phyloP scores from a whole-genome alignment of 2,113 vertebrate species.

The Pelvicachromis taeniatus region DNA sequence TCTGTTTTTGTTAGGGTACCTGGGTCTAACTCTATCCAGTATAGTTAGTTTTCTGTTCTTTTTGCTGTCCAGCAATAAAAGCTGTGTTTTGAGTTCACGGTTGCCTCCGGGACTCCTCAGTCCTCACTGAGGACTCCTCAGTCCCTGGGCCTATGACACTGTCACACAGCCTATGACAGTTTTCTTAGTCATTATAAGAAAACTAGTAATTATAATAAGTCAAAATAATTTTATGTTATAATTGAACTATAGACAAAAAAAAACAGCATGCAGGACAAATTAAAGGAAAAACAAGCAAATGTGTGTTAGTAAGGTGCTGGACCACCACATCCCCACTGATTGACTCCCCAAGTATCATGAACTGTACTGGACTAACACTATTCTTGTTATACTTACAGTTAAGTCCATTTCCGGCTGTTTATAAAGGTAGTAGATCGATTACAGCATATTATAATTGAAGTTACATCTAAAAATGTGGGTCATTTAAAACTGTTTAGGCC shows the following conservation, averaged over 20 bases:
- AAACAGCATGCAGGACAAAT: background rate
- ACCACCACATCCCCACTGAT: background rate
- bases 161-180: too few relatives aligned
- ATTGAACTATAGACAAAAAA: background rate
- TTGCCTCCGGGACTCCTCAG: too few relatives aligned
- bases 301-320: fast-evolving
- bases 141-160: too few relatives aligned
- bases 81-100: too few relatives aligned
- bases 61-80: too few relatives aligned
- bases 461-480: background rate
- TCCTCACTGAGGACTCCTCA: too few relatives aligned
- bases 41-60: too few relatives aligned
- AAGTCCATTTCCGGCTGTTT: background rate
- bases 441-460: background rate
- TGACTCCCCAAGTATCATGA: background rate
- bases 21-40: too few relatives aligned
- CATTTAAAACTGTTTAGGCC: background rate
- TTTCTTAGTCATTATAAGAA: background rate
- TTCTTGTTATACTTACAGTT: background rate
- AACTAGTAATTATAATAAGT: too few relatives aligned
- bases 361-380: background rate
- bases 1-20: background rate
- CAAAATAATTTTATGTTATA: background rate
- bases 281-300: background rate
- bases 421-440: background rate